phyloP scores from a whole-genome alignment of 2,888 invertebrate species.

The Pterostichus niger region DNA sequence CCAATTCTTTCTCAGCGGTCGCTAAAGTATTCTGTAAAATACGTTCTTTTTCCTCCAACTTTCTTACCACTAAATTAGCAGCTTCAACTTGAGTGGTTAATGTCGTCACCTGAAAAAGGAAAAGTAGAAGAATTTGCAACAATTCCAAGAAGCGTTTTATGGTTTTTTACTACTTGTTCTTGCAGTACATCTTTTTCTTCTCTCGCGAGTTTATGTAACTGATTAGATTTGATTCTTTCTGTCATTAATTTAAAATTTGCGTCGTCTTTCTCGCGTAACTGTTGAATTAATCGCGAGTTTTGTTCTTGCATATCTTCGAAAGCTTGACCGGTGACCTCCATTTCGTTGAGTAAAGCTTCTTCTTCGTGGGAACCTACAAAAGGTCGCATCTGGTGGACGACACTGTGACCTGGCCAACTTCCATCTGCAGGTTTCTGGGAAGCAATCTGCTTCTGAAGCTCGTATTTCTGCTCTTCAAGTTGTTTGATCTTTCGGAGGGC shows the following conservation, averaged over 20 bases:
- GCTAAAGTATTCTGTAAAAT: constrained; percentile 94
- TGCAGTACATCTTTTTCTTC: constrained; percentile 97
- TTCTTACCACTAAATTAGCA: constrained; percentile 94
- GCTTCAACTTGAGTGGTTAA: constrained; percentile 95
- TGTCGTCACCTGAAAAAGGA: constrained; percentile 81
- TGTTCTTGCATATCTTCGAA: constrained; percentile 99
- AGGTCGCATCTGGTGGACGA: constrained; percentile 81
- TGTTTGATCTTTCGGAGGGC: constrained; percentile 96
- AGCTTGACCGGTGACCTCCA: constrained; percentile 99
- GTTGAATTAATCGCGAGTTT: constrained; percentile 96
- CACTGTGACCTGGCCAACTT: constrained; percentile 76
- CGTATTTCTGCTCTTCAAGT: constrained; percentile 95
- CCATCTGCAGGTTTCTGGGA: constrained; percentile 87
- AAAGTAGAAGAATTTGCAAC: not conserved
- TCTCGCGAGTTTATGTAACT: constrained; percentile 93
- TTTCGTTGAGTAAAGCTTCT: constrained; percentile 97
- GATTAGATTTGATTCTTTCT: constrained; percentile 96
- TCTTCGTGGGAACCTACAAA: constrained; percentile 93
- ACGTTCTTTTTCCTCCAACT: constrained; percentile 97
- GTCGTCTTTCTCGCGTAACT: constrained; percentile 97
- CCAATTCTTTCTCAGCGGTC: constrained; percentile 95
- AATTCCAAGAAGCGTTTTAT: not conserved
- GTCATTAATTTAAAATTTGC: constrained; percentile 99
- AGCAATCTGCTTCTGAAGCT: constrained; percentile 93
- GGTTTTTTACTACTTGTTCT: constrained; percentile 84